Evolutionary conservation across 2,888 invertebrate species (phyloP).

Genomic region (Troides aeacus): DNA sequence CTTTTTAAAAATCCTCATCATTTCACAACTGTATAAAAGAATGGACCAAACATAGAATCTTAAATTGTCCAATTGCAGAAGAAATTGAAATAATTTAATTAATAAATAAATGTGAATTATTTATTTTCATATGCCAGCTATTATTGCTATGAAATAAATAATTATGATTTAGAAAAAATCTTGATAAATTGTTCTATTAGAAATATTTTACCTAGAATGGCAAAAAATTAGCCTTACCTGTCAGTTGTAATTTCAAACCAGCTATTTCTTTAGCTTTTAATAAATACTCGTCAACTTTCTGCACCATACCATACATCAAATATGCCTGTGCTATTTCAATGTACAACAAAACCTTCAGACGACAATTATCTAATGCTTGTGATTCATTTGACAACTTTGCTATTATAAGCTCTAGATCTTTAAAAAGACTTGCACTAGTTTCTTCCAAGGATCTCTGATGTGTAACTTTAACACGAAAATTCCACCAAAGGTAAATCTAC

Average conservation of each 20-base stretch:
- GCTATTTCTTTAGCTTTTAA: constrained; percentile 81
- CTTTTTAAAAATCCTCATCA: too few species aligned
- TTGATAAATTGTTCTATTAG: too few species aligned
- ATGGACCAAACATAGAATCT: too few species aligned
- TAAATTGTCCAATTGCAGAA: too few species aligned
- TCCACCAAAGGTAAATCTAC: constrained; percentile 84
- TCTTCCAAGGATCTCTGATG: constrained; percentile 91
- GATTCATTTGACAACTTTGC: constrained; percentile 66
- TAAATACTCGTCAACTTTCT: constrained; percentile 84
- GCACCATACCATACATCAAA: constrained; percentile 86
- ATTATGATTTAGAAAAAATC: too few species aligned
- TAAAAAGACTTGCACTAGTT: constrained; percentile 83
- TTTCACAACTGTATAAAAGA: too few species aligned
- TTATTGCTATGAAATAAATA: too few species aligned
- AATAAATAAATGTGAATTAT: too few species aligned
- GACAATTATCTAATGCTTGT: constrained; percentile 50
- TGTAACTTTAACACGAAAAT: constrained; percentile 84
- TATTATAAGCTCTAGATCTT: constrained; percentile 77
- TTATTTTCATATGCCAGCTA: too few species aligned
- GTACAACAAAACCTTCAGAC: constrained; percentile 67
- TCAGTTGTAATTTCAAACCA: constrained; percentile 84
- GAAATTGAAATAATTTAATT: too few species aligned
- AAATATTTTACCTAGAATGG: too few species aligned
- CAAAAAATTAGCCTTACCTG: constrained; percentile 65
- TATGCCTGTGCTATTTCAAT: constrained; percentile 83